Evolutionary conservation across 2,113 vertebrate species (phyloP).

Genomic region (Narcine bancroftii): DNA sequence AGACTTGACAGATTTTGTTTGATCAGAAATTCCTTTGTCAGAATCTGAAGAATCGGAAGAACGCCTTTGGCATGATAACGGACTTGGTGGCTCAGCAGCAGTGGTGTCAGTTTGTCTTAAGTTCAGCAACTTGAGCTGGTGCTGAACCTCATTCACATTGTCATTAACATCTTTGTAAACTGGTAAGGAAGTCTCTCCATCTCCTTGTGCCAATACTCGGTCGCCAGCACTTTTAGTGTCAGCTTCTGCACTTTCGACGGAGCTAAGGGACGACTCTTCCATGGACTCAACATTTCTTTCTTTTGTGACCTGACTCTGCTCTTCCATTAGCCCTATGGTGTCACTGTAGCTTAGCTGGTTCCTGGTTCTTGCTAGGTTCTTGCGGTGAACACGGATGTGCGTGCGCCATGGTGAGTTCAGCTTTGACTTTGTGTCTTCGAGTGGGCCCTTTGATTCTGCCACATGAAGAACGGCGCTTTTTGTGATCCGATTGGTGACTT

Average conservation of each 20-base stretch:
- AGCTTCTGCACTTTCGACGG: conserved; percentile 36
- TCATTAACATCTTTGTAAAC: conserved; percentile 42
- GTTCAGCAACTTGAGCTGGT: conserved; percentile 65
- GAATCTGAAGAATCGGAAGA: conserved; percentile 51
- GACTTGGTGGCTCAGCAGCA: conserved; percentile 39
- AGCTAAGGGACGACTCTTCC: conserved; percentile 28
- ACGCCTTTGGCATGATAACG: conserved; percentile 40
- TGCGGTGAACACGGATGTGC: conserved; percentile 78
- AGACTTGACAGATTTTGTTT: conserved; percentile 48
- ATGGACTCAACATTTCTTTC: conserved; percentile 41
- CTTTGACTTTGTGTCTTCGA: conserved; percentile 58
- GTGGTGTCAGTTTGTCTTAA: conserved; percentile 47
- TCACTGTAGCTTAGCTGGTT: conserved; percentile 73
- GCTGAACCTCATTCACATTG: conserved; percentile 55
- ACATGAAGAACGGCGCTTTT: conserved; percentile 61
- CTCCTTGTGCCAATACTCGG: conserved; percentile 46
- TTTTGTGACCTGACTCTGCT: conserved; percentile 51
- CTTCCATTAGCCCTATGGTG: conserved; percentile 64
- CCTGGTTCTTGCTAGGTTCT: conserved; percentile 67
- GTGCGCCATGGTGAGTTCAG: conserved; percentile 80
- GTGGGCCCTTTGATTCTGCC: conserved; percentile 53
- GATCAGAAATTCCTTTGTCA: conserved; percentile 50
- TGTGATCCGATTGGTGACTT: conserved; percentile 52
- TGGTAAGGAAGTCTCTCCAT: conserved; percentile 49
- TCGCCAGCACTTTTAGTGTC: conserved; percentile 43